These are phyloP conservation scores for Ficedula albicollis DNA, from an alignment of 2,797 vertebrate species.

Conservation along the genomic window DNA sequence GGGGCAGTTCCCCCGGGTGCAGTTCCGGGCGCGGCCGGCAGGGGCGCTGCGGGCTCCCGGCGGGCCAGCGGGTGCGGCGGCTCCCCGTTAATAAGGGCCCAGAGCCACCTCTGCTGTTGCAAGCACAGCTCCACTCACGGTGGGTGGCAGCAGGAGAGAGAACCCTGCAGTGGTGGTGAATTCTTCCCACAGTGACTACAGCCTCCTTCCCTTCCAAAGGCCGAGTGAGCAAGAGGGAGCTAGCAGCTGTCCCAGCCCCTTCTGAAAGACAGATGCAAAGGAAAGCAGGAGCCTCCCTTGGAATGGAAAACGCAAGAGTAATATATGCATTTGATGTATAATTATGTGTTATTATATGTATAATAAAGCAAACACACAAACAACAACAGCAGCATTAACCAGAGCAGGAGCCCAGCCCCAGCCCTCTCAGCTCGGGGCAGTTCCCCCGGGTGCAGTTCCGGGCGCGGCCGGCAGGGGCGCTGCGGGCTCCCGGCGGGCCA, in stretches of 20 bases:
- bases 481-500: no score
- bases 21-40: rapidly evolving
- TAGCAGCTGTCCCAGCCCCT: not conserved
- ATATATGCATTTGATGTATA: no score
- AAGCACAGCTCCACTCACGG: rapidly evolving
- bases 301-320: no score
- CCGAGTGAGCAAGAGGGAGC: rapidly evolving
- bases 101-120: rapidly evolving
- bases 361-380: not conserved
- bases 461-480: not conserved
- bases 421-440: rapidly evolving
- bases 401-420: no score
- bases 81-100: not conserved
- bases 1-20: rapidly evolving
- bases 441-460: not conserved
- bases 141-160: not conserved
- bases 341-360: no score
- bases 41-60: not conserved
- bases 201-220: not conserved
- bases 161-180: rapidly evolving
- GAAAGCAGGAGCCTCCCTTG: no score
- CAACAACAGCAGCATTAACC: rapidly evolving
- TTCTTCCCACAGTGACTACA: not conserved
- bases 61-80: not conserved
- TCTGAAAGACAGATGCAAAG: no score